Conservation (phyloP, 2,888 invertebrate genomes). For the Pristionchus maxplancki region DNA sequence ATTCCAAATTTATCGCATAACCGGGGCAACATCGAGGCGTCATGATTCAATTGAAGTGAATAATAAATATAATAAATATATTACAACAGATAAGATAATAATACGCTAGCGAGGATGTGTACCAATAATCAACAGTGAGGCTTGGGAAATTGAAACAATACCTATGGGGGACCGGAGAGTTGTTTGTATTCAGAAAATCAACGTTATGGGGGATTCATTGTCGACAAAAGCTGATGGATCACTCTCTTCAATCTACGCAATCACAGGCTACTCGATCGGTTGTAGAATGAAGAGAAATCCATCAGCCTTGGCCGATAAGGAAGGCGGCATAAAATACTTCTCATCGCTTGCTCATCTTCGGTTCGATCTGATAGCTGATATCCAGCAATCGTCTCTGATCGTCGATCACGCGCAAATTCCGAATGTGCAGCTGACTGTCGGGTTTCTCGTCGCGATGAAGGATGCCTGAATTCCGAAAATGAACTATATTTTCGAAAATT, state of each 20-base stretch:
- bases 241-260: too few species aligned
- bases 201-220: too few species aligned
- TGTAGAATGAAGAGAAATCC: too few species aligned
- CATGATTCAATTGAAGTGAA: background rate
- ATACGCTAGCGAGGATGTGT: background rate
- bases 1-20: background rate
- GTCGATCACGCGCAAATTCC: constrained; percentile 86
- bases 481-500: background rate
- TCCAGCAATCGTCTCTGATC: constrained; percentile 87
- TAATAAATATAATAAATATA: background rate
- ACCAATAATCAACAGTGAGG: background rate
- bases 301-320: too few species aligned
- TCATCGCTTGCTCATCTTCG: constrained; percentile 50
- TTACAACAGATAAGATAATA: background rate
- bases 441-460: constrained; percentile 13
- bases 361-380: constrained; percentile 83
- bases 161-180: background rate
- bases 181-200: background rate
- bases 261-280: too few species aligned
- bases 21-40: background rate
- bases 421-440: background rate
- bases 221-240: too few species aligned
- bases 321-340: too few species aligned
- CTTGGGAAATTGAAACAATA: constrained; percentile 3
- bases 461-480: background rate